A percentile compares a stretch with the other conserved stretches of the same genome.
Evolutionary conservation across 1,140 invertebrate species (phyloP).

Genomic region (Cydia fagiglandana): DNA sequence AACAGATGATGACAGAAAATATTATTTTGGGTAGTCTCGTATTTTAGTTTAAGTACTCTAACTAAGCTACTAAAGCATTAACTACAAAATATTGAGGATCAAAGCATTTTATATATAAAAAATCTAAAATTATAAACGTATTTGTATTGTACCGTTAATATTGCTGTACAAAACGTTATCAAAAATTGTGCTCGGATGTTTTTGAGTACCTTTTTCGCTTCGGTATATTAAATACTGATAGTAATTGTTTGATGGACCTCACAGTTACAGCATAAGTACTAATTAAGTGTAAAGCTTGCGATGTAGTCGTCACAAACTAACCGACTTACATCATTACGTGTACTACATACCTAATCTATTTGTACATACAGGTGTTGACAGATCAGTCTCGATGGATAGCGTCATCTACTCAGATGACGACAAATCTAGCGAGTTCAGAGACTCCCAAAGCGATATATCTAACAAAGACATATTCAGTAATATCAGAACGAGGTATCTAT

Average conservation of each 20-base stretch:
- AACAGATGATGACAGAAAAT: too few species aligned
- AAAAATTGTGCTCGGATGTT: background rate
- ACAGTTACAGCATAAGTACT: conserved; percentile 20
- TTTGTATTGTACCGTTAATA: too few species aligned
- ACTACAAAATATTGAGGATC: too few species aligned
- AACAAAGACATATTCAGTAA: conserved; percentile 68
- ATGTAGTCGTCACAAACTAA: conserved; percentile 30
- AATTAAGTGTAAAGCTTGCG: conserved; percentile 30
- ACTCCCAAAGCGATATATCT: conserved; percentile 58
- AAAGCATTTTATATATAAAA: too few species aligned
- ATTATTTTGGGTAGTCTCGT: too few species aligned
- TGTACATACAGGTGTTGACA: conserved; percentile 73
- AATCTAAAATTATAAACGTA: too few species aligned
- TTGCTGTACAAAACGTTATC: background rate
- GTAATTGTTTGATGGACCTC: background rate
- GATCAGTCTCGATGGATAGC: conserved; percentile 64
- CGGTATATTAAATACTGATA: background rate
- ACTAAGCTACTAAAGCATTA: too few species aligned
- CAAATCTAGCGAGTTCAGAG: conserved; percentile 52
- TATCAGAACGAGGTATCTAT: conserved; percentile 69
- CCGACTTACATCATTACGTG: conserved; percentile 23
- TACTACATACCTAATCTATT: conserved; percentile 64
- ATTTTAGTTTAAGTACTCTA: too few species aligned
- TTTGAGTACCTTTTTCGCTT: background rate
- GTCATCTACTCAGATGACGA: conserved; percentile 58